Evolutionary conservation across 2,888 invertebrate species (phyloP), one percentile per base, ranked within the genome.

Genomic region (Stramonita haemastoma): DNA sequence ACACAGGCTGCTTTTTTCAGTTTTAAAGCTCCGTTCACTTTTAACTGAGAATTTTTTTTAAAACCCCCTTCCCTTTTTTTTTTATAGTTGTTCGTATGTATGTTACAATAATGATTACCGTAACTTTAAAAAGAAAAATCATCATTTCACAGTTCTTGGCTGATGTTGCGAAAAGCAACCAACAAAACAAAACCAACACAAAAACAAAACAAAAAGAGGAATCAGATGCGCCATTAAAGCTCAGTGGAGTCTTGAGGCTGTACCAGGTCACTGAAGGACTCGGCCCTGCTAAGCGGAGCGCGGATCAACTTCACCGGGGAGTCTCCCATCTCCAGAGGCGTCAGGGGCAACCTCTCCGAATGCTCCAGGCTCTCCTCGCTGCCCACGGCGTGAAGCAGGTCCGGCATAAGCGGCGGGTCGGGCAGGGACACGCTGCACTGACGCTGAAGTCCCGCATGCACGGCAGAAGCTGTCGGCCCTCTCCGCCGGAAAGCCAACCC

Each of bases 231-330:
- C 6, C 36, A 46, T 66, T 73, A 89, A 56, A 89, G 57, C 85
- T 89, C 89, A 2, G 89, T 89, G 19, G 89, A 86, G 89, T 89
- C 86, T 29, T 89, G 81, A 36, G 88, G 86, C 26, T 60, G 46
- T 0, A 77, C 32, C 36, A 91, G 56, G 79, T 91, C 90, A 29
- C 79, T 84, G 29, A 89, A 73, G 11, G 91, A 90, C 36, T 91
- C 91, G 4, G 84, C 89, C 11, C 87, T 88, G 79, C 90, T 90
- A 8, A 91, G 87, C 13, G 91, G 91, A 0, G 91, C 91, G 8
- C 56, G 60, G 1, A 89, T 29, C 34, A 70, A 56, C 56, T 66
- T 36, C 57, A 57, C 8, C 13, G 32, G 34, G 13, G 60, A 26
- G 79, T 36, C 34, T 6, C 17, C 15, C 15, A 22, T 56, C 26